Evolutionary conservation across 1,140 invertebrate species (phyloP).

Genomic region (Zaprionus africanus): DNA sequence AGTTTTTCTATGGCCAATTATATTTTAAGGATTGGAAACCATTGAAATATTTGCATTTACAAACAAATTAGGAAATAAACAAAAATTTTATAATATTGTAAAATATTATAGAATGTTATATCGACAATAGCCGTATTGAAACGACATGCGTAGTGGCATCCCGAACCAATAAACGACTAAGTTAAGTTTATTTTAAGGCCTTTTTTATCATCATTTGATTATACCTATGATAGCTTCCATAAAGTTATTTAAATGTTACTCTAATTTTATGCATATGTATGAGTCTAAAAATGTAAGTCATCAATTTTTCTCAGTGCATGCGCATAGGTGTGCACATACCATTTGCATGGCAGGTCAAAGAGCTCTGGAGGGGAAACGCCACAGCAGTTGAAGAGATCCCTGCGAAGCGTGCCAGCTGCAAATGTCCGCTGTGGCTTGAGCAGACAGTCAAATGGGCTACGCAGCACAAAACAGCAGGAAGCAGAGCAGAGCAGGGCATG

Average conservation of each 20-base stretch:
- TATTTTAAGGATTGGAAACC: no score
- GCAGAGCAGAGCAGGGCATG: constrained; percentile 38
- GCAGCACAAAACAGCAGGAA: background rate
- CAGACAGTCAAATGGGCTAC: constrained; percentile 31
- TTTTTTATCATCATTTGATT: no score
- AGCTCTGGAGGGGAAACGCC: constrained; percentile 35
- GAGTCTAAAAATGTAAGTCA: background rate
- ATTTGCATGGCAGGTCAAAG: constrained; percentile 67
- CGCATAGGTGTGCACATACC: constrained; percentile 61
- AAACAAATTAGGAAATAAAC: no score
- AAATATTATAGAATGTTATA: no score
- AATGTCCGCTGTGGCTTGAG: constrained; percentile 30
- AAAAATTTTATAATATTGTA: no score
- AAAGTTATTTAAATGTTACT: background rate
- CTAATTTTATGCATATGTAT: constrained; percentile 1
- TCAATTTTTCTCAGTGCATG: constrained; percentile 42
- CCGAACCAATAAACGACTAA: no score
- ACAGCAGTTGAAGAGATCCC: constrained; percentile 70
- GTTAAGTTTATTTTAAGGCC: no score
- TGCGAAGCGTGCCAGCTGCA: constrained; percentile 81
- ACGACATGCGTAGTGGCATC: no score
- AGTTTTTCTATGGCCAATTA: no score
- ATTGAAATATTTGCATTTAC: no score
- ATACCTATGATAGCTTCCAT: no score
- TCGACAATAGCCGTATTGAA: no score